Evolutionary conservation across 2,797 vertebrate genomes (phyloP).

Genomic region (Smutsia gigantea): DNA sequence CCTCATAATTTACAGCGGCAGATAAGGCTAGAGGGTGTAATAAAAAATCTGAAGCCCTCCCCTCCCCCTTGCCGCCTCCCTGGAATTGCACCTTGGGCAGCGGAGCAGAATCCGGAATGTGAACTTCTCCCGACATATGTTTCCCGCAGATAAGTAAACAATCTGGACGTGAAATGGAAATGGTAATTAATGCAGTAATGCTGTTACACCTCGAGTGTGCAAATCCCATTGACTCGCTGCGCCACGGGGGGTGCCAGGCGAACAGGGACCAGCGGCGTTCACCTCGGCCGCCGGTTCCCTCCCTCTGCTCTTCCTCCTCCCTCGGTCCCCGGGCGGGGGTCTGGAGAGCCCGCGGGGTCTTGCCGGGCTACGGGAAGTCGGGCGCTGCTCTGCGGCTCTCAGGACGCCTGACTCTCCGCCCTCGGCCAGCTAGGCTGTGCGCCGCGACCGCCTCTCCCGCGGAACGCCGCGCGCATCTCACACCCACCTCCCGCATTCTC

Average conservation of each 20-base stretch:
- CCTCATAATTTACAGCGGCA: constrained; percentile 95
- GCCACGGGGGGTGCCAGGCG: constrained; percentile 75
- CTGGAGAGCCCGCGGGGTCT: neutral
- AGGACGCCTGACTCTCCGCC: constrained; percentile 19
- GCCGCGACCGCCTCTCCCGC: constrained; percentile 83
- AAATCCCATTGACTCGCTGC: constrained; percentile 91
- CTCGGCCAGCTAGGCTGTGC: constrained; percentile 85
- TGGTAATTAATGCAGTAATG: constrained; percentile 99
- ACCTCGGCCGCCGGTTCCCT: constrained; percentile 2
- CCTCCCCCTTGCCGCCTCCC: constrained; percentile 84
- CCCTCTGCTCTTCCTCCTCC: constrained; percentile 35
- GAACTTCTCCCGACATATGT: constrained; percentile 98
- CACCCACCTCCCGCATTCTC: neutral
- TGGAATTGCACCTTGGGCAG: constrained; percentile 97
- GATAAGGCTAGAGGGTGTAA: constrained; percentile 96
- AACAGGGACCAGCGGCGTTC: neutral
- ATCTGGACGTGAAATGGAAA: constrained; percentile 98
- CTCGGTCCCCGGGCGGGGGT: neutral
- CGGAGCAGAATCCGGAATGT: constrained; percentile 97
- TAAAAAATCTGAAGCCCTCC: constrained; percentile 88
- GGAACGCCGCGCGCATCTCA: constrained; percentile 42
- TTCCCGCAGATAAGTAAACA: constrained; percentile 99
- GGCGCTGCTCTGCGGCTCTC: neutral
- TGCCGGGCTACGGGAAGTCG: neutral
- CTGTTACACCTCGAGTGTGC: constrained; percentile 94